Conservation (phyloP, 2,888 invertebrate species). For the Chamaedrilus cognettii region DNA sequence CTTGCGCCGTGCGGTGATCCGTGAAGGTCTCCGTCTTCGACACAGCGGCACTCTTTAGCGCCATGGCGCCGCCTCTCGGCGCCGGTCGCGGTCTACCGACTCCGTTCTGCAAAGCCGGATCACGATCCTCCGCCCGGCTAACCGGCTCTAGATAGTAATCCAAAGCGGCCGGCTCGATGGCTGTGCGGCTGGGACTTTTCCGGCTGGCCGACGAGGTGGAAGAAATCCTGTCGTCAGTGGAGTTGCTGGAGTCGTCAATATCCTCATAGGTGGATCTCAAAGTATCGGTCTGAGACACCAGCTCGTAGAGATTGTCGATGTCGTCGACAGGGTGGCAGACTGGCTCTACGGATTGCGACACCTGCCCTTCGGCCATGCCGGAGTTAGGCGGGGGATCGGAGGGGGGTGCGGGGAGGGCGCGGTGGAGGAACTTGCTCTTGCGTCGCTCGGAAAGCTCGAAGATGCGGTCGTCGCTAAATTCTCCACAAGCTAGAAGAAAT, state of each 20-base stretch:
- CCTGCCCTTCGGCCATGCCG: no score
- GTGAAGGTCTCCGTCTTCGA: neutral
- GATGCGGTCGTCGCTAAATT: no score
- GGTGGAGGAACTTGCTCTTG: slow-evolving; percentile 20
- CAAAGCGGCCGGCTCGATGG: neutral
- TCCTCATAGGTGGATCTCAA: neutral
- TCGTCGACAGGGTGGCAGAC: neutral
- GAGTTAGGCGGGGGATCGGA: neutral
- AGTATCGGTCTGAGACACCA: slow-evolving; percentile 12
- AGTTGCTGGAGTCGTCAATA: neutral
- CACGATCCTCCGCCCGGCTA: neutral
- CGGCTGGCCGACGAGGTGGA: neutral
- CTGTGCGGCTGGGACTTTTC: neutral
- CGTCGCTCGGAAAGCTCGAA: slow-evolving; percentile 6
- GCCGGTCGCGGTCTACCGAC: neutral
- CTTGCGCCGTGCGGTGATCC: no score
- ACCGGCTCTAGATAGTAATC: neutral
- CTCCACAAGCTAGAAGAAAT: no score
- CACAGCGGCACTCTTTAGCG: no score
- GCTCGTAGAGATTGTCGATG: slow-evolving; percentile 17
- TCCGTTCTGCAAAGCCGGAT: neutral
- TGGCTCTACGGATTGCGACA: neutral
- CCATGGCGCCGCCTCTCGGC: neutral
- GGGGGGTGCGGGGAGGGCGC: slow-evolving; percentile 15
- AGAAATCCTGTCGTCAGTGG: no score